Base-by-base conservation (phyloP, 2,113 vertebrate genomes). In the Apodemus speciosus region DNA sequence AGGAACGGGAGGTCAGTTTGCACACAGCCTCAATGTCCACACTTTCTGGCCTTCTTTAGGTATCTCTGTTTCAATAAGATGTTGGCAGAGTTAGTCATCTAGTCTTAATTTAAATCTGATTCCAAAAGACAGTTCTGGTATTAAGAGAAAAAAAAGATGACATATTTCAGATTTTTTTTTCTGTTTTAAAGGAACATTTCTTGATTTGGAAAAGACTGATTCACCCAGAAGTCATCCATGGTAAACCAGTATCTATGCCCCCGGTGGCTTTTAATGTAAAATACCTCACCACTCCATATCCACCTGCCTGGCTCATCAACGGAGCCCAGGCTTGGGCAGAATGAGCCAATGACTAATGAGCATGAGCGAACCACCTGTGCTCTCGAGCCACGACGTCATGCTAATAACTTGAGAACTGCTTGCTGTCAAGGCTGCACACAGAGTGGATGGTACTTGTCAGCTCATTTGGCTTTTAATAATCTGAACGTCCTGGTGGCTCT, bases 391-490 rank as follows among this genome's bases (percentile, higher is more conserved):
- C 64, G 71, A 18, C 0, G 2, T n/a, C 95, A 68, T 51, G 62
- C 95, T 97, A 96, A 96, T 96, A 96, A 94, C 60, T 94, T 83
- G 64, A 96, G 92, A 96, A 76, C 92, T 85, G 92, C 75, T 97
- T 95, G 84, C 85, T 94, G 46, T 94, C 91, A 9, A 94, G 94
- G 64, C 88, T 32, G 77, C 77, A 40, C 79, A 7, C 15, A 23
- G 62, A 94, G 53, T 85, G 85, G 96, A 96, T 93, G 90, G 75
- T 96, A 92, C 79, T 92, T 93, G 95, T 97, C 97, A 94, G 92
- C 90, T 97, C 93, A 97, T 97, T 95, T 96, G 93, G 83, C 97
- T 97, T 97, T 97, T 97, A 92, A 96, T 96, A 92, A 84, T 71
- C 71, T 0, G 51, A 76, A 94, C 92, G 76, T 92, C 51, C 92